Percentiles rank a stretch among this genome's conserved stretches.
These are phyloP conservation scores for Tragelaphus strepsiceros DNA, from an alignment of 2,113 vertebrate genomes.

Conservation along the genomic window DNA sequence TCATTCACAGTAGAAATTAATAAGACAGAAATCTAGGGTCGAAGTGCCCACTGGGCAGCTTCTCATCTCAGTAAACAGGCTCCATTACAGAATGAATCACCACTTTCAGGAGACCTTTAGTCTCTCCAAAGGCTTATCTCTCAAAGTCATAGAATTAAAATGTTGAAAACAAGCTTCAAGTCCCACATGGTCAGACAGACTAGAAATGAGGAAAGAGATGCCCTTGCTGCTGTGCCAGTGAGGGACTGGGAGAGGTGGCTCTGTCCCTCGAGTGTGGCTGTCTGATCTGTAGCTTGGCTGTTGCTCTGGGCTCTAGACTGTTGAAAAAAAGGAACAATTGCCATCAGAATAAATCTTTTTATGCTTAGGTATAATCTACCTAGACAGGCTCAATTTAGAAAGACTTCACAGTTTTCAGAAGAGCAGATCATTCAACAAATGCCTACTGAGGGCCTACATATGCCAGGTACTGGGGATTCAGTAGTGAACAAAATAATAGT, in stretches of 20 bases:
- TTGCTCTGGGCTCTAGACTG: neutral
- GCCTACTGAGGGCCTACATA: neutral
- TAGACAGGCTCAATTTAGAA: neutral
- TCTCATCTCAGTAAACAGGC: neutral
- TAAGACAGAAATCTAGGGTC: neutral
- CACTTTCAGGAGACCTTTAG: neutral
- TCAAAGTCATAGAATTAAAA: constrained; percentile 26
- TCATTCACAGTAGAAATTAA: neutral
- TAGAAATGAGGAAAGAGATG: neutral
- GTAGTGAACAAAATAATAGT: neutral
- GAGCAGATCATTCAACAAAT: neutral
- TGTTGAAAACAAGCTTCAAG: neutral
- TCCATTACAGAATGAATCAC: neutral
- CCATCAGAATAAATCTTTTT: neutral
- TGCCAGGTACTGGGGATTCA: neutral
- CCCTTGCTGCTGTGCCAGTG: neutral
- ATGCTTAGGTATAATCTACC: neutral
- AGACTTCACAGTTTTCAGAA: neutral
- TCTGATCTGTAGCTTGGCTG: neutral
- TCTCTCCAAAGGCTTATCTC: neutral
- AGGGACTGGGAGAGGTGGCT: neutral
- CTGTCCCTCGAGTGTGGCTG: neutral
- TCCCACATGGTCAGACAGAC: neutral
- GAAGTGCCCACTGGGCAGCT: neutral
- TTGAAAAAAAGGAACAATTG: neutral